Evolutionary conservation across 2,797 vertebrate genomes (phyloP).

Genomic region (Gymnothorax reevesii): DNA sequence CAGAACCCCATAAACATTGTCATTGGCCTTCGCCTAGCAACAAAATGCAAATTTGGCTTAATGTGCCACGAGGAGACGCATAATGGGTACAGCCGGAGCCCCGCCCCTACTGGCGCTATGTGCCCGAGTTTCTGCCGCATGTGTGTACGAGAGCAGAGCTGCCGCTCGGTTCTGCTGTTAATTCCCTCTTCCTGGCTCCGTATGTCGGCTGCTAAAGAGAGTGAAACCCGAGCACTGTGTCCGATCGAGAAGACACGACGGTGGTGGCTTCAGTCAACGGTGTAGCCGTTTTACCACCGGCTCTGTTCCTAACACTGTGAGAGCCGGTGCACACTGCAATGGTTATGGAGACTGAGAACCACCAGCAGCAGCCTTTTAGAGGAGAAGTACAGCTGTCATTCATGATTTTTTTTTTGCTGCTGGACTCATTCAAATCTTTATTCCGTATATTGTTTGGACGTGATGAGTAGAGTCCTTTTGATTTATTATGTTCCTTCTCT

Average conservation of each 20-base stretch:
- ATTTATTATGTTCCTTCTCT: too few relatives aligned
- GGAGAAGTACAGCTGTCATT: too few relatives aligned
- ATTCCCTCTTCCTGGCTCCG: neutral
- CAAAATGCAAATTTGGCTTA: slow-evolving; percentile 43
- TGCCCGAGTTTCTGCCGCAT: neutral
- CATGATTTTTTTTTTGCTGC: too few relatives aligned
- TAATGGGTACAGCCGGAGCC: slow-evolving; percentile 3
- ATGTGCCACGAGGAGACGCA: slow-evolving; percentile 47
- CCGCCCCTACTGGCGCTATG: neutral
- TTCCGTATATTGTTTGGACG: too few relatives aligned
- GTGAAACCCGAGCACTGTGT: neutral
- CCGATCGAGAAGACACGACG: neutral
- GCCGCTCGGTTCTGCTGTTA: neutral
- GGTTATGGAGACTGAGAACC: neutral
- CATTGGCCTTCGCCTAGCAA: slow-evolving; percentile 49
- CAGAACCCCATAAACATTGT: slow-evolving; percentile 20
- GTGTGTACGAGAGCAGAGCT: neutral
- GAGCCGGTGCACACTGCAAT: neutral
- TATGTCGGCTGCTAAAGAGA: neutral
- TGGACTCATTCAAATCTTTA: too few relatives aligned
- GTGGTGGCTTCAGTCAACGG: neutral
- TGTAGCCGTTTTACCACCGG: neutral
- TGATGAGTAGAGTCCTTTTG: too few relatives aligned
- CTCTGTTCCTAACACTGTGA: neutral
- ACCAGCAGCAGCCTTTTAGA: too few relatives aligned